phyloP scores from a whole-genome alignment of 2,888 invertebrate genomes.

The Cataglyphis cursor region DNA sequence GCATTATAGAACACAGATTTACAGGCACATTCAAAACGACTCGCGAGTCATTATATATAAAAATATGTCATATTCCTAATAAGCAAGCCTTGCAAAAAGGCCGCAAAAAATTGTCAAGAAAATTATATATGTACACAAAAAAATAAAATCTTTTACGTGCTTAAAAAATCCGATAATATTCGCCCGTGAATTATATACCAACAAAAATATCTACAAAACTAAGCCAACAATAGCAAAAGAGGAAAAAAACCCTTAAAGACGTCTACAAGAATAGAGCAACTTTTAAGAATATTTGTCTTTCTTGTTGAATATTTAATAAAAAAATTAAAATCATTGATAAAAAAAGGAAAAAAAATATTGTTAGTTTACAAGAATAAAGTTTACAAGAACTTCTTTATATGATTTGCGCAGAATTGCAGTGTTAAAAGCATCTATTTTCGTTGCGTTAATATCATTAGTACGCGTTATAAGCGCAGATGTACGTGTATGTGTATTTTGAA shows the following conservation, averaged over 20 bases:
- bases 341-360: neutral
- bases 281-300: neutral
- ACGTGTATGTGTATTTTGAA: neutral
- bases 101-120: neutral
- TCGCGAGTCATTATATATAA: constrained; percentile 58
- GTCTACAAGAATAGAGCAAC: neutral
- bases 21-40: constrained; percentile 80
- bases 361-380: neutral
- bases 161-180: neutral
- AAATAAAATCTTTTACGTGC: neutral
- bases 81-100: constrained; percentile 13
- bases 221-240: neutral
- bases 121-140: neutral
- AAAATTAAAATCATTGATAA: constrained; percentile 2
- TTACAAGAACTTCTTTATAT: neutral
- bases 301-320: neutral
- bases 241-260: neutral
- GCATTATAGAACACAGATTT: constrained; percentile 82
- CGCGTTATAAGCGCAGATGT: neutral
- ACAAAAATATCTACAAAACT: constrained; percentile 15
- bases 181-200: neutral
- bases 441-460: constrained; percentile 18
- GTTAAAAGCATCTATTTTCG: neutral
- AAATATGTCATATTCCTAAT: constrained; percentile 33
- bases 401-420: neutral